Base-by-base conservation (phyloP, 1,140 invertebrate species). In the Pogonomyrmex californicus region DNA sequence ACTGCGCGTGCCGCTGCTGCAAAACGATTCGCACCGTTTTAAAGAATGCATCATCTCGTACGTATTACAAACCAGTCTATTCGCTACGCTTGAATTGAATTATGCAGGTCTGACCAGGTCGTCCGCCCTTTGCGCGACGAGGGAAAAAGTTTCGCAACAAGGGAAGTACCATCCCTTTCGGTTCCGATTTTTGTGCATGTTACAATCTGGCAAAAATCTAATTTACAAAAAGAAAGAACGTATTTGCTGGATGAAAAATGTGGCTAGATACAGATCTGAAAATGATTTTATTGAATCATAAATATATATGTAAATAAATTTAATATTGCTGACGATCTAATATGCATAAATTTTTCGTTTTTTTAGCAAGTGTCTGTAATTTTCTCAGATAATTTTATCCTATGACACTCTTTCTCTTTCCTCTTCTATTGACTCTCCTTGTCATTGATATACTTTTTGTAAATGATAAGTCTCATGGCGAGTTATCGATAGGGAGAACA, bases 11-110 rank as follows among this genome's bases (percentile, higher is more conserved):
- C 54, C 68, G 41, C 41, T 49, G 68, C 68, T 83, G 54, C 68
- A 75, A 83, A 83, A 75, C 44, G 79, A 75, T 62, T 81, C 41
- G 66, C 54, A 17, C 41, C 17, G 30, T 73, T 49, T 47, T 83
- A 9, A 83, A 83, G 68, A 83, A 83, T 73, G 68, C 79, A 62
- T 62, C 56, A 47, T 33, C 1, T 49, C 41, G 30, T 47, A 82
- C 79, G 36, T 73, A 73, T 73, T 60, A 49, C 68, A 73, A 38
- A 33, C 51, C 23, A 36, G 51, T 83, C 60, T 73, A 73, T 62
- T 14, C 41, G 54, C 41, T 30, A 38, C 38, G 23, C 23, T 23
- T 7, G 41, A 49, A 60, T 83, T 83, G 36, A 60, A 83, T 73
- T 54, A 49, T 49, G 17, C 79, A 60, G 1, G n/a, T 47, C 12